Evolutionary conservation across 2,888 invertebrate genomes (phyloP).

Genomic region (Troides helena): DNA sequence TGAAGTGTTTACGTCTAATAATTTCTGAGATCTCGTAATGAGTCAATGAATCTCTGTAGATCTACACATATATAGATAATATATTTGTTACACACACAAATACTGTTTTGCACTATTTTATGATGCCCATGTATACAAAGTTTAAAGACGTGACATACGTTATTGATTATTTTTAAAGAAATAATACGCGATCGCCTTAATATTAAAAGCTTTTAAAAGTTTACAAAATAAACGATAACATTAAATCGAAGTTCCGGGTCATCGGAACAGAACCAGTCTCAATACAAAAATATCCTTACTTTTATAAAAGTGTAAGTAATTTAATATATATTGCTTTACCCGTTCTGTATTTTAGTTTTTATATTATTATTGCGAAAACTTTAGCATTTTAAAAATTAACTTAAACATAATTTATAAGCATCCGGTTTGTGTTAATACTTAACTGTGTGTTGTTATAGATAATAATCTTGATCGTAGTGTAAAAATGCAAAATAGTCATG

Average conservation of each 20-base stretch:
- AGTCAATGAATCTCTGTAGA: too few species aligned
- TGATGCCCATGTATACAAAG: neutral
- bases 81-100: neutral
- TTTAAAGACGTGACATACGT: neutral
- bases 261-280: constrained; percentile 19
- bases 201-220: neutral
- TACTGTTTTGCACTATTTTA: neutral
- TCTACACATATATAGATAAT: neutral
- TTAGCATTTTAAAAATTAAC: neutral
- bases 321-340: neutral
- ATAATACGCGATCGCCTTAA: neutral
- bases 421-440: neutral
- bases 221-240: constrained; percentile 21
- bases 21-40: too few species aligned
- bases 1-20: too few species aligned
- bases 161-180: neutral
- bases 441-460: neutral
- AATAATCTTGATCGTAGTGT: neutral
- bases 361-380: neutral
- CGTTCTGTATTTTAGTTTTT: neutral
- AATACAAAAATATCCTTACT: constrained; percentile 11
- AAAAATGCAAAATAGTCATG: too few species aligned
- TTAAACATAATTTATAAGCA: neutral
- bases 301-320: constrained; percentile 11
- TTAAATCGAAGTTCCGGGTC: constrained; percentile 16